These are phyloP conservation scores for Diploscapter pachys DNA, from an alignment of 1,140 invertebrate genomes.

Conservation along the genomic window DNA sequence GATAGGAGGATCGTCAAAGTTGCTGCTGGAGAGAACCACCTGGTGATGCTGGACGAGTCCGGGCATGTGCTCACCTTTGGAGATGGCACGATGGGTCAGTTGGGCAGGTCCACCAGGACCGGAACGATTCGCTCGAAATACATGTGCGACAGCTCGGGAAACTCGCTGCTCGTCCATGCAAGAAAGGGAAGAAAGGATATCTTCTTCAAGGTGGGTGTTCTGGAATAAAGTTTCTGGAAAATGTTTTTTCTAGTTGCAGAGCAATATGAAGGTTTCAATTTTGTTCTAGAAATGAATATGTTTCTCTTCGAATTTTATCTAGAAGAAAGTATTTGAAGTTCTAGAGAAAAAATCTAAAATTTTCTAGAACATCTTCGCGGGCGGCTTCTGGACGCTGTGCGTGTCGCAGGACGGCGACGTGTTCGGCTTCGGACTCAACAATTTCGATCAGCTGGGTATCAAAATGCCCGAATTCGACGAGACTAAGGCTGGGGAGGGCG, in stretches of 20 bases:
- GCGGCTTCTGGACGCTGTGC: constrained; percentile 53
- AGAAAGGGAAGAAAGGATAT: constrained; percentile 42
- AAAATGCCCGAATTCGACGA: constrained; percentile 21
- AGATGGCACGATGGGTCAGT: constrained; percentile 52
- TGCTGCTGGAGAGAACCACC: constrained; percentile 55
- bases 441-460: constrained; percentile 52
- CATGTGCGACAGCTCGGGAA: constrained; percentile 44
- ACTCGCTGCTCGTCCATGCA: constrained; percentile 32
- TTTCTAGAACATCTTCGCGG: constrained; percentile 48
- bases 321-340: background rate
- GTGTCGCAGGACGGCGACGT: constrained; percentile 46
- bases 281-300: too few species aligned
- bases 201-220: constrained; percentile 32
- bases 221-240: background rate
- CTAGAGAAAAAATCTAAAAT: background rate
- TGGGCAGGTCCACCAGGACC: constrained; percentile 46
- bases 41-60: constrained; percentile 49
- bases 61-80: constrained; percentile 55
- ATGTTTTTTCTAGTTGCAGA: too few species aligned
- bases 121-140: constrained; percentile 45
- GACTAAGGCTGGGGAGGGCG: constrained; percentile 13
- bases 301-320: too few species aligned
- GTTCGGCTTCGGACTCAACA: constrained; percentile 54
- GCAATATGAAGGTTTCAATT: too few species aligned
- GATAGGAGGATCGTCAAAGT: constrained; percentile 39